Base-by-base conservation (phyloP, 2,888 invertebrate species). In the Crematogaster levior region DNA sequence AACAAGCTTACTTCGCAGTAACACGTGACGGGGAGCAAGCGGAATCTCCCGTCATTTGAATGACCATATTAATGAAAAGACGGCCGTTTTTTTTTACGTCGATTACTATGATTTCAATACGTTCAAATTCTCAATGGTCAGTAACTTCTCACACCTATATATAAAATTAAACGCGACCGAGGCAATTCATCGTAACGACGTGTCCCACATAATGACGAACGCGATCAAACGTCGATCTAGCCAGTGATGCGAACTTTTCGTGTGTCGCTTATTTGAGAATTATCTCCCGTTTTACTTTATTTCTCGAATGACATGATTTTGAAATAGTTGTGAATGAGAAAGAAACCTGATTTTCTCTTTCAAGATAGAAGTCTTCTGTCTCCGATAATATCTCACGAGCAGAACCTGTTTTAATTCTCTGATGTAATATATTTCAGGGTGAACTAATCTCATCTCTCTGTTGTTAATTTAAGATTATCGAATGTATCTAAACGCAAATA, bases 71-170 rank as follows among this genome's bases (percentile, higher is more conserved):
- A 58, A 40, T 79, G 70, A 81, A 83, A 85, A 74, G 15, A 58
- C 5, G 12, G 9, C 1, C 18, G 21, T 40, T 21, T 2, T 63
- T 3, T 60, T 53, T 46, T 68, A 30, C 18, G 15, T 12, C 40
- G 6, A 24, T 4, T 27, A 5, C 24, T 43, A n/a, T n/a, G n/a
- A n/a, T n/a, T n/a, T n/a, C n/a, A 46, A 43, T 53, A 58, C 43
- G 46, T 68, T 74, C 53, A 72, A 79, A 79, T 81, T 68, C 51
- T 27, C 43, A 15, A 66, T 88, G 86, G 83, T 80, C 83, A 87
- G 63, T 82, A 80, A 88, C 75, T 84, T 70, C 58, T 51, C 48
- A 3, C 34, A 10, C n/a, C 34, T 53, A 56, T 34, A 18, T 15
- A 6, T 2, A 88, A 83, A 86, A 79, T 83, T 84, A 84, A 84